phyloP scores from a whole-genome alignment of 2,113 vertebrate genomes.

The Phrynosoma blainvillii region DNA sequence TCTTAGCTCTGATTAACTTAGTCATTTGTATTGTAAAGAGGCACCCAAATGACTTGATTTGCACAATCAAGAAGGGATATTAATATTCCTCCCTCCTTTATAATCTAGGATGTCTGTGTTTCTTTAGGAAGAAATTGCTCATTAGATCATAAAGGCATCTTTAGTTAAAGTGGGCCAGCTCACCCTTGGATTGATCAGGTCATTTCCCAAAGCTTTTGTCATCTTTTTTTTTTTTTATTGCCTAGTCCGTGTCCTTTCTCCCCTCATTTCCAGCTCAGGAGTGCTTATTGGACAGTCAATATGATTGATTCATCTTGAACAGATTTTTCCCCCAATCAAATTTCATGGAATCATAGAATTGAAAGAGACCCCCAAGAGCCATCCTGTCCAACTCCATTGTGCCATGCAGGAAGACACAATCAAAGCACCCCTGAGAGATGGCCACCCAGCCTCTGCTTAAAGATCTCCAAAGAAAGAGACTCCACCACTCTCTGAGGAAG shows the following conservation, averaged over 20 bases:
- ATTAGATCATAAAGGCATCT: background rate
- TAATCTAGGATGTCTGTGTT: background rate
- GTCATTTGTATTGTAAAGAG: conserved; percentile 20
- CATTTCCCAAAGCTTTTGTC: background rate
- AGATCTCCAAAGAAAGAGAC: too few relatives aligned
- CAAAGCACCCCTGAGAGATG: too few relatives aligned
- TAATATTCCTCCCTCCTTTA: conserved; percentile 8
- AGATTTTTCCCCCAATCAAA: too few relatives aligned
- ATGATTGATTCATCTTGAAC: background rate
- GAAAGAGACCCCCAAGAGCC: too few relatives aligned
- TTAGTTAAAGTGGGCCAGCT: background rate
- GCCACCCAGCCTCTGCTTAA: too few relatives aligned
- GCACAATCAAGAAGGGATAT: conserved; percentile 22
- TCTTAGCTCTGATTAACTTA: conserved; percentile 22
- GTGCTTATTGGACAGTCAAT: background rate
- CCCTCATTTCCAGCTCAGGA: too few relatives aligned
- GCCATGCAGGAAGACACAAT: too few relatives aligned
- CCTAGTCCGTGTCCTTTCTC: too few relatives aligned
- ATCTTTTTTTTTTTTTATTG: background rate
- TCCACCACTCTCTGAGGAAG: too few relatives aligned
- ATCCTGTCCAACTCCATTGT: too few relatives aligned
- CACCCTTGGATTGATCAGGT: background rate
- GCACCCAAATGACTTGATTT: conserved; percentile 12
- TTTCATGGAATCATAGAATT: too few relatives aligned
- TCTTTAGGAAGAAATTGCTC: background rate